Evolutionary conservation across 2,797 vertebrate species (phyloP).

Genomic region (Liasis olivaceus): DNA sequence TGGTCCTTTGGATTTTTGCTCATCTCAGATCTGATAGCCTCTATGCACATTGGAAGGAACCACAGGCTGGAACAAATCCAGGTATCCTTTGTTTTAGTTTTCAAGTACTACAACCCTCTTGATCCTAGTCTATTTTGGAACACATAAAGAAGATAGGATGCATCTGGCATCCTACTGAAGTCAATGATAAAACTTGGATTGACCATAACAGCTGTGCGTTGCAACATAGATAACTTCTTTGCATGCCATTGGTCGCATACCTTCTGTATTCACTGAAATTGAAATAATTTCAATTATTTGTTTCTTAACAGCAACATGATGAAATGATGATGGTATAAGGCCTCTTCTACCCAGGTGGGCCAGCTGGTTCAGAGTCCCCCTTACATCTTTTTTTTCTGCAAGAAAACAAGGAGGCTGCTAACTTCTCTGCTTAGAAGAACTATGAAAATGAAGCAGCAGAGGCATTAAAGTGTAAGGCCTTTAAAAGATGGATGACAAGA

Average conservation of each 20-base stretch:
- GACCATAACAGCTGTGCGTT: neutral
- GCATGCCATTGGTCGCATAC: neutral
- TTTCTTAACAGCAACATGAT: neutral
- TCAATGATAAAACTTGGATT: neutral
- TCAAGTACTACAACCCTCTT: conserved; percentile 45
- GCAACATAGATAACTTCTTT: neutral
- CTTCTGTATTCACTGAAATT: neutral
- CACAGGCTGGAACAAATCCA: conserved; percentile 30
- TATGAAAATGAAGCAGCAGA: conserved; percentile 55
- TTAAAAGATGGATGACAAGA: conserved; percentile 66
- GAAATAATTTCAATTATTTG: neutral
- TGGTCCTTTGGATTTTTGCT: neutral
- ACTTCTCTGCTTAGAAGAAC: conserved; percentile 38
- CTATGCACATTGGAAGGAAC: neutral
- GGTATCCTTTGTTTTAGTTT: conserved; percentile 58
- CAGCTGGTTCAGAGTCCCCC: neutral
- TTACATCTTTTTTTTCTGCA: neutral
- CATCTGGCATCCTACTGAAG: neutral
- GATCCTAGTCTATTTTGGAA: neutral
- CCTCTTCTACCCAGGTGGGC: conserved; percentile 8
- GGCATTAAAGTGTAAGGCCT: conserved; percentile 63
- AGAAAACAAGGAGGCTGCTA: conserved; percentile 19
- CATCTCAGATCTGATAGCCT: neutral
- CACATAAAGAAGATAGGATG: neutral
- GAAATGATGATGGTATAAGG: conserved; percentile 3